Conservation (phyloP, 1,140 invertebrate species). For the Drosophila kepulauana region DNA sequence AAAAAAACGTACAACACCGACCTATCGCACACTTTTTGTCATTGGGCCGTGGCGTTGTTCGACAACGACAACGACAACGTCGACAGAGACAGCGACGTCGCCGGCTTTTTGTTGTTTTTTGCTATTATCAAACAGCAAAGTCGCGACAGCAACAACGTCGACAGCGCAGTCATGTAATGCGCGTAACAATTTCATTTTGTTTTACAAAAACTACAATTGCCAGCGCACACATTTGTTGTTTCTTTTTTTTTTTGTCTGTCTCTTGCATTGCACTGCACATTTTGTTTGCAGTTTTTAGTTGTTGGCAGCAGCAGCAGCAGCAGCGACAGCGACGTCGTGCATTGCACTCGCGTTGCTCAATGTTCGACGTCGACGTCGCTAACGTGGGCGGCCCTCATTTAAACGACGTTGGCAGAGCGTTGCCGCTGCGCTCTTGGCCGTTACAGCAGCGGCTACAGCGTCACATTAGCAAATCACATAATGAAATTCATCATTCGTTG, state of each 20-base stretch:
- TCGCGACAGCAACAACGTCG: constrained; percentile 14
- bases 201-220: constrained; percentile 55
- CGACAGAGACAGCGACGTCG: not conserved
- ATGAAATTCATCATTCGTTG: constrained; percentile 46
- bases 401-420: constrained; percentile 15
- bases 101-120: constrained; percentile 39
- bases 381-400: constrained; percentile 49
- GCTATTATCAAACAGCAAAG: constrained; percentile 62
- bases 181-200: constrained; percentile 70
- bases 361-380: constrained; percentile 32
- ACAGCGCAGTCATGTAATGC: constrained; percentile 50
- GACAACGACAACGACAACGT: not conserved
- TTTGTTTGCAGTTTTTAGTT: constrained; percentile 37
- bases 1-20: constrained; percentile 51
- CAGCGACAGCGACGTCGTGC: constrained; percentile 48
- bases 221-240: constrained; percentile 23
- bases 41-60: constrained; percentile 64
- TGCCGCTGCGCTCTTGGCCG: constrained; percentile 61
- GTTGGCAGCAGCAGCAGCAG: constrained; percentile 13
- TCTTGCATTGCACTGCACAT: constrained; percentile 28
- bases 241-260: constrained; percentile 43
- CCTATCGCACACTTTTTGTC: constrained; percentile 80
- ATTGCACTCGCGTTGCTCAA: constrained; percentile 68
- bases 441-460: constrained; percentile 24
- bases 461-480: constrained; percentile 68